Evolutionary conservation across 2,888 invertebrate genomes (phyloP).

Genomic region (Creontiades dilutus): DNA sequence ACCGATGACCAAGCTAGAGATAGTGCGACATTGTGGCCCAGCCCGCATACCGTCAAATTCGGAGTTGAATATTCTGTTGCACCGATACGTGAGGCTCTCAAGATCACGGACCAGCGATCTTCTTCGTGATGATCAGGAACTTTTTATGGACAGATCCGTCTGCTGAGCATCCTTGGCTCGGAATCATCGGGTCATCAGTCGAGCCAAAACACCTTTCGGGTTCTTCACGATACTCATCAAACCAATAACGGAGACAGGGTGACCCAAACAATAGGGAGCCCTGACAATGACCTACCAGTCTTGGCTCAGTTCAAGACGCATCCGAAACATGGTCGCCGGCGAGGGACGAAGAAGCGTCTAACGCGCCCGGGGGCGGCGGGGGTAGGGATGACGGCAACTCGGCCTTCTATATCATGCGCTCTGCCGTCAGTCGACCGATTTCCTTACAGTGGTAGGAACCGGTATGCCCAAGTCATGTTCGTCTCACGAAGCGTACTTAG

Average conservation of each 20-base stretch:
- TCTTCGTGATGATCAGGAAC: too few species aligned
- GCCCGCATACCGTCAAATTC: too few species aligned
- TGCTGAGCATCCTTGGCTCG: not conserved
- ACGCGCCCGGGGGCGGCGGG: not conserved
- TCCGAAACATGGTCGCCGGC: not conserved
- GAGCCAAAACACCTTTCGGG: not conserved
- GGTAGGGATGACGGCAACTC: not conserved
- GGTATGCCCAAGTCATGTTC: slow-evolving; percentile 67
- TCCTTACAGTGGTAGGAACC: not conserved
- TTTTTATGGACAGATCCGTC: too few species aligned
- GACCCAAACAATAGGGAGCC: not conserved
- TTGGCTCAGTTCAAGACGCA: not conserved
- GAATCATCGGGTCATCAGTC: not conserved
- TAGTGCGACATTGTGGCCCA: too few species aligned
- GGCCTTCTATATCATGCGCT: not conserved
- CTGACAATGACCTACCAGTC: not conserved
- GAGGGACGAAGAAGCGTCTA: not conserved
- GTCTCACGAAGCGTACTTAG: slow-evolving; percentile 68
- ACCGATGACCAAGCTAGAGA: too few species aligned
- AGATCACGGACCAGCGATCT: too few species aligned
- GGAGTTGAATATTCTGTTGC: too few species aligned
- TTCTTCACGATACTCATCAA: not conserved
- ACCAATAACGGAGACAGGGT: not conserved
- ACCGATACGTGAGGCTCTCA: too few species aligned
- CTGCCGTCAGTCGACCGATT: slow-evolving; percentile 8